These are phyloP conservation scores for Grapholita molesta DNA, from an alignment of 1,140 invertebrate genomes.

Conservation along the genomic window DNA sequence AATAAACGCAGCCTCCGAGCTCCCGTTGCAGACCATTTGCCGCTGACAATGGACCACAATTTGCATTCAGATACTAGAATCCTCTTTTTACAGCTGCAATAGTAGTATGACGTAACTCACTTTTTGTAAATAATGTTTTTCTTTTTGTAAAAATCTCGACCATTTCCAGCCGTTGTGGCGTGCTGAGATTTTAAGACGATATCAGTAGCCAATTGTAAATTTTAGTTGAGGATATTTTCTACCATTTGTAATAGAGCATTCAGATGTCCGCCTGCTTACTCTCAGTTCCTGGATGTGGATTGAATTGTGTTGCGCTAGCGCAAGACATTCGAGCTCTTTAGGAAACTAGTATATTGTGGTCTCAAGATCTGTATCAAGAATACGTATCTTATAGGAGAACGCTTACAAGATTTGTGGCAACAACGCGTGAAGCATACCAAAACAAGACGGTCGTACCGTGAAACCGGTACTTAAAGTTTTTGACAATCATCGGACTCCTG, in stretches of 20 bases:
- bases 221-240: not conserved
- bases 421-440: no score
- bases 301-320: not conserved
- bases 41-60: conserved; percentile 9
- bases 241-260: not conserved
- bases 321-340: not conserved
- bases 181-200: not conserved
- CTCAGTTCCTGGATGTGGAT: not conserved
- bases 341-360: no score
- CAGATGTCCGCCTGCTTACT: not conserved
- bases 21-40: conserved; percentile 12
- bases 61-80: conserved; percentile 7
- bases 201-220: not conserved
- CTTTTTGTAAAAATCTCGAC: no score
- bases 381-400: no score
- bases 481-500: no score
- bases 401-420: no score
- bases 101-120: conserved; percentile 1
- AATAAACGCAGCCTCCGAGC: not conserved
- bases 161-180: no score
- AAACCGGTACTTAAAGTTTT: no score
- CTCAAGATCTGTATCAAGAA: no score
- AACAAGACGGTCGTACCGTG: no score
- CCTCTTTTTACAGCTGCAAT: not conserved
- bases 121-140: no score